These are phyloP conservation scores for Leiothrix lutea DNA, from an alignment of 2,113 vertebrate species.

Conservation along the genomic window DNA sequence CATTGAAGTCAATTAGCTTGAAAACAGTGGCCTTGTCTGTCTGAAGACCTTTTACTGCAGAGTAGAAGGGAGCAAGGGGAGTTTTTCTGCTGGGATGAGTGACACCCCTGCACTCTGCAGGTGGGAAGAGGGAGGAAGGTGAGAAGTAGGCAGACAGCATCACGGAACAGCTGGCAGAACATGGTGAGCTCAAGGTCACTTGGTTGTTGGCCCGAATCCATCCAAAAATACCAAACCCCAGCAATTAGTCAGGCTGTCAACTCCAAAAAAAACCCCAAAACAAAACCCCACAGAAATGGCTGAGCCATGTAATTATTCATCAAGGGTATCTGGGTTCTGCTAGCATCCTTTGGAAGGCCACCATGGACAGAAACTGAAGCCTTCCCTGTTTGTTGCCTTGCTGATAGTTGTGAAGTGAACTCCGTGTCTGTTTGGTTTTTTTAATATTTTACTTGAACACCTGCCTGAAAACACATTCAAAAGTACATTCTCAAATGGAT, in stretches of 20 bases:
- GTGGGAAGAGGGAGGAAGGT: not conserved
- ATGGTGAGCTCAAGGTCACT: slow-evolving; percentile 22
- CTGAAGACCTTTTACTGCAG: not conserved
- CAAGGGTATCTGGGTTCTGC: not conserved
- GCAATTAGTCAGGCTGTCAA: not conserved
- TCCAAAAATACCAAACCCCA: not conserved
- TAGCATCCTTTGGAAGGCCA: not conserved
- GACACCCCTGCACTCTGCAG: not conserved
- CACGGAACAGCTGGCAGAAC: not conserved
- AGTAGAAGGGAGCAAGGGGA: not conserved
- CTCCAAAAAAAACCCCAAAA: not conserved
- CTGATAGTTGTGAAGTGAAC: not conserved
- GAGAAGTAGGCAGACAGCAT: not conserved
- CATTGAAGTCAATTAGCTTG: not conserved
- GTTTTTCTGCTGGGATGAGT: not conserved
- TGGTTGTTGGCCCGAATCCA: slow-evolving; percentile 18
- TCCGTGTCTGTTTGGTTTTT: not conserved
- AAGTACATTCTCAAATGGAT: not conserved
- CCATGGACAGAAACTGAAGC: not conserved
- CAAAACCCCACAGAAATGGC: not conserved
- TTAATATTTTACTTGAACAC: not conserved
- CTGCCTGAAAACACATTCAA: not conserved
- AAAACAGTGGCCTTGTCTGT: not conserved
- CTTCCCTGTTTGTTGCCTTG: rapidly evolving
- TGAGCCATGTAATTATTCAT: not conserved